Conservation (phyloP, 2,797 vertebrate species). For the Macroramphosus scolopax region DNA sequence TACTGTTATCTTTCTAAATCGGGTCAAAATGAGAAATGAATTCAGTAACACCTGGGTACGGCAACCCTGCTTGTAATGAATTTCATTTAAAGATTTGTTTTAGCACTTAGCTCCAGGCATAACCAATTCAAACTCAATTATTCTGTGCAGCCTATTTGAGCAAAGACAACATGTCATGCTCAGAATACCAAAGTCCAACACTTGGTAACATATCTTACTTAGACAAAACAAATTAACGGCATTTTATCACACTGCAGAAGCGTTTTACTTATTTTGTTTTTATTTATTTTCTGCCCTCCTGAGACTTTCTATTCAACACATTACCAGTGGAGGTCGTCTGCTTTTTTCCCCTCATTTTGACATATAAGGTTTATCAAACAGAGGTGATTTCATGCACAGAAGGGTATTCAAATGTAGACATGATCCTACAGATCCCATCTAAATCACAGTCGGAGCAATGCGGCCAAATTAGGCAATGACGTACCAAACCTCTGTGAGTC, state of each 20-base stretch:
- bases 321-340: conserved; percentile 21
- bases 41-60: conserved; percentile 80
- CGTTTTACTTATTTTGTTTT: too few relatives aligned
- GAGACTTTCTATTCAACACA: conserved; percentile 36
- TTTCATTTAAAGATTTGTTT: conserved; percentile 84
- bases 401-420: conserved; percentile 25
- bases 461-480: conserved; percentile 62
- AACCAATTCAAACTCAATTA: conserved; percentile 85
- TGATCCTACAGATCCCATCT: conserved; percentile 43
- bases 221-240: conserved; percentile 40
- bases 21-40: conserved; percentile 81
- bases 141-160: conserved; percentile 70
- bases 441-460: conserved; percentile 50
- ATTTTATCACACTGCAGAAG: conserved; percentile 28
- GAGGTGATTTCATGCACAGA: too few relatives aligned
- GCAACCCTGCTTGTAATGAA: conserved; percentile 79
- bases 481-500: conserved; percentile 56
- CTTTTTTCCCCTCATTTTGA: conserved; percentile 41
- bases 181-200: conserved; percentile 71
- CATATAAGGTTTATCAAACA: conserved; percentile 38
- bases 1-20: conserved; percentile 78
- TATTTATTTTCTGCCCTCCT: conserved; percentile 45
- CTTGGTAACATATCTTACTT: conserved; percentile 56
- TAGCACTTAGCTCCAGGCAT: conserved; percentile 81
- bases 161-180: conserved; percentile 74